Evolutionary conservation across 2,113 vertebrate species (phyloP).

Genomic region (Microcebus murinus): DNA sequence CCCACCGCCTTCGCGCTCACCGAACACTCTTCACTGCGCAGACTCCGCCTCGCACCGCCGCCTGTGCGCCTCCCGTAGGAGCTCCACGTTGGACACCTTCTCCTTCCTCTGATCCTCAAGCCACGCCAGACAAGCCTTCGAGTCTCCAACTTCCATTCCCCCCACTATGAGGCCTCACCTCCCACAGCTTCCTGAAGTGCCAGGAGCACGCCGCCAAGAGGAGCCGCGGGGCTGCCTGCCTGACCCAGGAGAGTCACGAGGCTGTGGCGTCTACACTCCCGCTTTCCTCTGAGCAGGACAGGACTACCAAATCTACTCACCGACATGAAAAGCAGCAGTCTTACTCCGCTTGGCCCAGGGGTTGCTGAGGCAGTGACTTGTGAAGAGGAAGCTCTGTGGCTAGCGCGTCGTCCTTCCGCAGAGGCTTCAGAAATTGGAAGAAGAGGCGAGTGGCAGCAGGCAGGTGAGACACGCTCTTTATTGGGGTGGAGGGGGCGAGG

Average conservation of each 20-base stretch:
- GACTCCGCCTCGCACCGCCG: conserved; percentile 51
- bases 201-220: background rate
- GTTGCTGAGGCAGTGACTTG: conserved; percentile 38
- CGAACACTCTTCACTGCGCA: conserved; percentile 1
- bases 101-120: background rate
- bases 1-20: conserved; percentile 50
- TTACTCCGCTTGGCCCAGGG: conserved; percentile 56
- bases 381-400: no score
- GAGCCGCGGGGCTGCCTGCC: conserved; percentile 65
- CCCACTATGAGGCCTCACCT: background rate
- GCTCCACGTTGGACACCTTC: conserved; percentile 65
- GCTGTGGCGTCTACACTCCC: background rate
- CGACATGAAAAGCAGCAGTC: conserved; percentile 85
- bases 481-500: no score
- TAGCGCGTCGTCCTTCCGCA: no score
- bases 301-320: conserved; percentile 62
- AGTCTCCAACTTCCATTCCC: background rate
- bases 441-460: no score
- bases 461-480: no score
- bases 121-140: background rate
- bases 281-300: background rate
- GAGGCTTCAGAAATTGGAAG: no score
- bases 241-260: conserved; percentile 42
- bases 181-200: background rate
- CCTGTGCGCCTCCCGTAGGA: background rate